These are phyloP conservation scores for Scaptomyza flava DNA, from an alignment of 2,888 invertebrate species.

Conservation along the genomic window DNA sequence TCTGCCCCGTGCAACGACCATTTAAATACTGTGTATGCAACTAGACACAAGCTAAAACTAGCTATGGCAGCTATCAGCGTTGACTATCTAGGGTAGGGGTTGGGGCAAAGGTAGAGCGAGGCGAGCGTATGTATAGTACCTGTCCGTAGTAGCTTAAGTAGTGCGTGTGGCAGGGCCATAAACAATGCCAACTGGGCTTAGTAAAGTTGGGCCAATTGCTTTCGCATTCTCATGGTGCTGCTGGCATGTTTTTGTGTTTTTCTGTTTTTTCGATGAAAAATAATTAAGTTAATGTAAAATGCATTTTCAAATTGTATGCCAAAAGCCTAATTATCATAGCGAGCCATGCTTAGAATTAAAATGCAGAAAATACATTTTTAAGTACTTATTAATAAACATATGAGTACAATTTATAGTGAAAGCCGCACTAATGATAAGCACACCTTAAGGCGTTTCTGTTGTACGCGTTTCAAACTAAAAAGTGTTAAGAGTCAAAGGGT, in stretches of 20 bases:
- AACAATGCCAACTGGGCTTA: conserved; percentile 53
- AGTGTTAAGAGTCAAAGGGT: not conserved
- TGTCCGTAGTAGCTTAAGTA: conserved; percentile 22
- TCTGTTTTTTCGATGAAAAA: conserved; percentile 48
- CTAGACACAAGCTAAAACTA: conserved; percentile 50
- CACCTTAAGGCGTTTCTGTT: conserved; percentile 42
- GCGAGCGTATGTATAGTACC: not conserved
- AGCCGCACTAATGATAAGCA: conserved; percentile 37
- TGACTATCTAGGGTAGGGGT: conserved; percentile 49
- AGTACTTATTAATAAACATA: not conserved
- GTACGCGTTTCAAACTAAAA: conserved; percentile 5
- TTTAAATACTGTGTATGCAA: conserved; percentile 26
- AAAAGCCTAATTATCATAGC: conserved; percentile 44
- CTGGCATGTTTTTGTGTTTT: conserved; percentile 23
- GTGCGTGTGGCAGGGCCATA: conserved; percentile 70
- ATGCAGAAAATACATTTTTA: conserved; percentile 15
- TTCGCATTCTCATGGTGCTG: conserved; percentile 50
- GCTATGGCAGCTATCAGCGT: conserved; percentile 46
- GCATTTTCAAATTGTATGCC: conserved; percentile 66
- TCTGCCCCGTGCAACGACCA: conserved; percentile 29
- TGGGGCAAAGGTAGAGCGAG: not conserved
- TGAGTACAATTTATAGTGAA: conserved; percentile 31
- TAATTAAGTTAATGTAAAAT: conserved; percentile 75
- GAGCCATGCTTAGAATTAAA: conserved; percentile 47
- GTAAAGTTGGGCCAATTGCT: conserved; percentile 46